Evolutionary conservation across 2,888 invertebrate species (phyloP), one percentile per base, ranked within the genome.

Genomic region (Podabrus alpinus): DNA sequence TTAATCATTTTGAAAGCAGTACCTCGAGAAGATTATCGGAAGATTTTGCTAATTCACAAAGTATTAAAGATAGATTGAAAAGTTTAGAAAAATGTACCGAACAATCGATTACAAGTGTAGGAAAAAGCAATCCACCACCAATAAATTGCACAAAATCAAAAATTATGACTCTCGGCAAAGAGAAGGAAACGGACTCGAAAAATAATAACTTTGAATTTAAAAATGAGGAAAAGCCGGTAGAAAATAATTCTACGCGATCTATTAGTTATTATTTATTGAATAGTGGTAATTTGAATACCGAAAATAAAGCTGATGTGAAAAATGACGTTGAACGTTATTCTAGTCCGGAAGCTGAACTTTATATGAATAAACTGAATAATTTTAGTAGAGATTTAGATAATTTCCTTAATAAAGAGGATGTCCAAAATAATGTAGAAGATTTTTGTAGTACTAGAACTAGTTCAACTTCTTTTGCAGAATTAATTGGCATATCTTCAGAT

Each of bases 11-110:
- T 81, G 88, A 86, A 83, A 85, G 81, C 13, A 84, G 77, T 79
- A 88, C 88, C 81, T 85, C 85, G 69, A 90, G 87, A 79, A 88
- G 90, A 83, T 87, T 90, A 78, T 91, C 91, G 81, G 90, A 92
- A 85, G 92, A 93, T 82, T 91, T 93, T 78, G 88, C 89, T 19
- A 91, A 91, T 80, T 89, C 92, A 79, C 92, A 91, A 86, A 92
- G 92, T 71, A 93, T 94, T 75, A 94, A 93, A 84, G 93, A 94
- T 84, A 90, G 94, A 81, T 86, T 94, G 74, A 92, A 92, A 81
- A 91, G 90, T 83, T 89, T 94, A 83, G 93, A 93, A 83, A 92
- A 91, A 85, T 92, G 91, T 77, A 90, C 90, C 15, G 91, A 90
- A 84, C 91, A 92, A 80, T 87, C 86, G 16, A 82, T 80, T 17